These are phyloP conservation scores for Drosophila paulistorum DNA, from an alignment of 1,140 invertebrate species.

Conservation along the genomic window DNA sequence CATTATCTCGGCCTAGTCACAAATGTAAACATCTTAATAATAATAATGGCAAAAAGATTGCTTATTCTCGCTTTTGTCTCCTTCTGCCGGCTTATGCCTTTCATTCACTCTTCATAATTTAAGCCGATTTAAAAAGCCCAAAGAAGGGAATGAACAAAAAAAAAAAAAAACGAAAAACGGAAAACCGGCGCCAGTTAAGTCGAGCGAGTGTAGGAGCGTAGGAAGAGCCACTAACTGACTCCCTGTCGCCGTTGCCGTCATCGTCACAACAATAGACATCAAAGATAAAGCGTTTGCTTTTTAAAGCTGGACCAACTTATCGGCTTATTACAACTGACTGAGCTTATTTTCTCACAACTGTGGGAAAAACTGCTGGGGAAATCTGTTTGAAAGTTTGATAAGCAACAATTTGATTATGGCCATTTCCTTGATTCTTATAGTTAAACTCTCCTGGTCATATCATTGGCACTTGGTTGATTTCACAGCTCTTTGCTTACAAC, in stretches of 20 bases:
- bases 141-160: background rate
- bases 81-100: background rate
- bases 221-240: background rate
- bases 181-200: constrained; percentile 27
- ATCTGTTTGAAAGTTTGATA: constrained; percentile 13
- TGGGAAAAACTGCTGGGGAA: constrained; percentile 10
- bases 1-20: constrained; percentile 38
- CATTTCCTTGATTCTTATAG: background rate
- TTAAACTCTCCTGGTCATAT: constrained; percentile 3
- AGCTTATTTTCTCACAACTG: constrained; percentile 15
- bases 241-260: background rate
- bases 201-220: constrained; percentile 8
- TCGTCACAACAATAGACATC: constrained; percentile 26
- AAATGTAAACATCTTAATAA: constrained; percentile 62
- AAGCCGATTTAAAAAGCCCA: constrained; percentile 25
- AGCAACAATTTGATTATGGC: constrained; percentile 12
- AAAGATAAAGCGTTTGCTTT: constrained; percentile 13
- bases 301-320: constrained; percentile 25
- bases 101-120: constrained; percentile 24
- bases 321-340: constrained; percentile 31
- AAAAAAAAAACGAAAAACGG: background rate
- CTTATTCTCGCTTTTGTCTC: constrained; percentile 37
- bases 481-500: background rate
- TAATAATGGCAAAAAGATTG: constrained; percentile 44
- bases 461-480: constrained; percentile 2